phyloP scores from a whole-genome alignment of 2,888 invertebrate genomes.

The Limnephilus marmoratus region DNA sequence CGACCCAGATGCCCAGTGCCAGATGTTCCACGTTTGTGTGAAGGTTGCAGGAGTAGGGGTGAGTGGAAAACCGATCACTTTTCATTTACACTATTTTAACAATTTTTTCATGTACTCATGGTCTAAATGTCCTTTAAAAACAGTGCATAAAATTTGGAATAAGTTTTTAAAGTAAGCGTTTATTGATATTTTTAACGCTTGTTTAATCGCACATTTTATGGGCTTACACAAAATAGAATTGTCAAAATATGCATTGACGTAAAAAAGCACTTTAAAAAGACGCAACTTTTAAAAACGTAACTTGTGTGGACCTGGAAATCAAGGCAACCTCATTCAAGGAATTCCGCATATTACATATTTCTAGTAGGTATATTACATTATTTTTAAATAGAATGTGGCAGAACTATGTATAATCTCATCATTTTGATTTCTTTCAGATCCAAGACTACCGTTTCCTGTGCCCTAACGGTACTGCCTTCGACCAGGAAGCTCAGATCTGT shows the following conservation, averaged over 20 bases:
- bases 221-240: too few relatives aligned
- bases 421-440: constrained; percentile 75
- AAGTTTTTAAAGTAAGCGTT: neutral
- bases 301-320: too few relatives aligned
- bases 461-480: constrained; percentile 93
- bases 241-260: too few relatives aligned
- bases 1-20: constrained; percentile 90
- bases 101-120: neutral
- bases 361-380: too few relatives aligned
- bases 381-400: too few relatives aligned
- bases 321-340: too few relatives aligned
- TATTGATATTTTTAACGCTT: too few relatives aligned
- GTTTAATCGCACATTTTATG: too few relatives aligned
- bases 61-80: constrained; percentile 69
- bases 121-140: neutral
- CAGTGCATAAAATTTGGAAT: neutral
- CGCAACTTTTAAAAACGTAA: too few relatives aligned
- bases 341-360: too few relatives aligned
- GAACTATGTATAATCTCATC: neutral
- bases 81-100: neutral
- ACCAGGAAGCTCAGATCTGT: constrained; percentile 94
- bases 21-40: constrained; percentile 93
- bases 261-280: too few relatives aligned
- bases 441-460: constrained; percentile 92
- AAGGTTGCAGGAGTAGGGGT: constrained; percentile 87